Percentiles rank a stretch among this genome's conserved stretches.
Evolutionary conservation across 2,888 invertebrate species (phyloP).

Genomic region (Liopterus haemorrhoidalis): DNA sequence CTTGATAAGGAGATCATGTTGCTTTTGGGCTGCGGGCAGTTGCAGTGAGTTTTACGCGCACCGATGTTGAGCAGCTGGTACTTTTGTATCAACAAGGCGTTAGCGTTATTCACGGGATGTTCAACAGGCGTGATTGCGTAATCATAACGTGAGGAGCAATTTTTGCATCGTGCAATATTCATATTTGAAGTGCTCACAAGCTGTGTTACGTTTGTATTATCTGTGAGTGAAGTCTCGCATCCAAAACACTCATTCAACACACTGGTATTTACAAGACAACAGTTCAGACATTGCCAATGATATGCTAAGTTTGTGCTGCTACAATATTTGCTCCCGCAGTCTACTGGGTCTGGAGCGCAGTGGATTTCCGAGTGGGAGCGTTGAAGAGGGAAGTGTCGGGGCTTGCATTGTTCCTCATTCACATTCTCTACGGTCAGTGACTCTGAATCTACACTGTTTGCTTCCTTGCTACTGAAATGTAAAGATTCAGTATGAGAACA

Average conservation of each 20-base stretch:
- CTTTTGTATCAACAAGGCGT: constrained; percentile 33
- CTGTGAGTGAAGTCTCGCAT: constrained; percentile 26
- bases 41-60: constrained; percentile 35
- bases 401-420: too few relatives aligned
- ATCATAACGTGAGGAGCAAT: constrained; percentile 36
- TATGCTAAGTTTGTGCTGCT: constrained; percentile 28
- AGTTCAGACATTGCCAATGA: constrained; percentile 42
- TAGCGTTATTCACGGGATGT: constrained; percentile 34
- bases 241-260: constrained; percentile 33
- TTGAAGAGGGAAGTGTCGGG: too few relatives aligned
- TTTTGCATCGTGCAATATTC: constrained; percentile 43
- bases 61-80: constrained; percentile 40
- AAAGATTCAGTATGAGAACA: too few relatives aligned
- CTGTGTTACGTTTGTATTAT: constrained; percentile 16
- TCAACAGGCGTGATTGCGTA: constrained; percentile 40
- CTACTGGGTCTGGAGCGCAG: too few relatives aligned
- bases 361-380: too few relatives aligned
- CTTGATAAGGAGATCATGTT: constrained; percentile 41
- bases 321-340: too few relatives aligned
- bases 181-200: constrained; percentile 33
- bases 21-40: constrained; percentile 39
- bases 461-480: too few relatives aligned
- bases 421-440: too few relatives aligned
- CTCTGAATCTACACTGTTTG: too few relatives aligned
- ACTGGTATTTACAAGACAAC: constrained; percentile 39